Conservation (phyloP, 2,888 invertebrate genomes). For the Priocnemis perturbator region DNA sequence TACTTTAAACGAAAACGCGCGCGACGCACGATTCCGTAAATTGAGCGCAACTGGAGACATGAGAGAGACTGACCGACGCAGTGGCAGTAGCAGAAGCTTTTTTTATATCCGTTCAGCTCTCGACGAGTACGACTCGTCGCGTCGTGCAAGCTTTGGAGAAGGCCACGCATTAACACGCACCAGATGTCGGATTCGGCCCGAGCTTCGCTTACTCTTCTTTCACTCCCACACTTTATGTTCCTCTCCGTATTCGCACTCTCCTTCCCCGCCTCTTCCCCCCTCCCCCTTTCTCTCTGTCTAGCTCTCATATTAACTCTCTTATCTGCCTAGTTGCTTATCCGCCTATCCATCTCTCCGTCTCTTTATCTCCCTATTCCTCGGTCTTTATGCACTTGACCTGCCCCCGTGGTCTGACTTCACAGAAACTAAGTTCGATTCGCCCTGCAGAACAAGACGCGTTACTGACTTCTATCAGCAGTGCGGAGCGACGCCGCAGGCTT, state of each 20-base stretch:
- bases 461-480: neutral
- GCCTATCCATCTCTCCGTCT: neutral
- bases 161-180: conserved; percentile 42
- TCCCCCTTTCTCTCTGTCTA: neutral
- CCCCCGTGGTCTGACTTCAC: conserved; percentile 26
- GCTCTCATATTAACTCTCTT: conserved; percentile 3
- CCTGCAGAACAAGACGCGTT: conserved; percentile 1
- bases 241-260: neutral
- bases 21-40: conserved; percentile 12
- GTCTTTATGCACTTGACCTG: conserved; percentile 17
- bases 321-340: neutral
- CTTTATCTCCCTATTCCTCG: neutral
- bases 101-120: no score
- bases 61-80: conserved; percentile 9
- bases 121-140: no score
- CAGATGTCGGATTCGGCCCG: conserved; percentile 32
- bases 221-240: neutral
- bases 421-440: conserved; percentile 22
- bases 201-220: neutral
- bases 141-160: neutral
- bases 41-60: conserved; percentile 30
- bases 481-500: neutral
- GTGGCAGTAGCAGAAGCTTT: neutral
- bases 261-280: neutral
- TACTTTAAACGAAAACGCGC: no score